A percentile compares a stretch with the other conserved stretches of the same genome.
phyloP scores from a whole-genome alignment of 1,140 invertebrate species.

The Cecropterus lyciades region DNA sequence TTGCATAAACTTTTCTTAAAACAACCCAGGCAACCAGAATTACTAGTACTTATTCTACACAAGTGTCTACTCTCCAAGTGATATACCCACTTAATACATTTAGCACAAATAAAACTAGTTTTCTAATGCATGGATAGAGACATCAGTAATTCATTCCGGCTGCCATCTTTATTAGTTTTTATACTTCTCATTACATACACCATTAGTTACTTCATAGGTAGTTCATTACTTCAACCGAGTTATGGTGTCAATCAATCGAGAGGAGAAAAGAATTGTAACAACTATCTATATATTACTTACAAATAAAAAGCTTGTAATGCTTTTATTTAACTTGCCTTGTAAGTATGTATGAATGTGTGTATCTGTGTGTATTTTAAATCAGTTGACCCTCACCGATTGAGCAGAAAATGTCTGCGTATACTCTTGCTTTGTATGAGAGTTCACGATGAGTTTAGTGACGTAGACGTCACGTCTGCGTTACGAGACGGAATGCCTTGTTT shows the following conservation, averaged over 20 bases:
- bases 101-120: slow-evolving; percentile 4
- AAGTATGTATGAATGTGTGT: too few relatives aligned
- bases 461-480: too few relatives aligned
- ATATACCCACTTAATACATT: not conserved
- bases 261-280: not conserved
- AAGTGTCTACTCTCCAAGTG: slow-evolving; percentile 1
- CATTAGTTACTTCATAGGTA: slow-evolving; percentile 14
- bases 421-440: too few relatives aligned
- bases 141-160: slow-evolving; percentile 7
- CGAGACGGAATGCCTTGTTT: too few relatives aligned
- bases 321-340: too few relatives aligned
- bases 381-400: too few relatives aligned
- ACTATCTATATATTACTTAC: not conserved
- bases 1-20: too few relatives aligned
- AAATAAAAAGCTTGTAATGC: too few relatives aligned
- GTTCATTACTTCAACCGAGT: slow-evolving; percentile 11
- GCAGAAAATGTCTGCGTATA: too few relatives aligned
- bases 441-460: too few relatives aligned
- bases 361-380: too few relatives aligned
- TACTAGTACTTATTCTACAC: not conserved
- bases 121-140: slow-evolving; percentile 1
- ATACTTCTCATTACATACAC: slow-evolving; percentile 17
- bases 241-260: slow-evolving; percentile 3
- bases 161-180: slow-evolving; percentile 24
- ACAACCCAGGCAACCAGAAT: too few relatives aligned